Evolutionary conservation across 2,797 vertebrate species (phyloP).

Genomic region (Chloroceryle amazona): DNA sequence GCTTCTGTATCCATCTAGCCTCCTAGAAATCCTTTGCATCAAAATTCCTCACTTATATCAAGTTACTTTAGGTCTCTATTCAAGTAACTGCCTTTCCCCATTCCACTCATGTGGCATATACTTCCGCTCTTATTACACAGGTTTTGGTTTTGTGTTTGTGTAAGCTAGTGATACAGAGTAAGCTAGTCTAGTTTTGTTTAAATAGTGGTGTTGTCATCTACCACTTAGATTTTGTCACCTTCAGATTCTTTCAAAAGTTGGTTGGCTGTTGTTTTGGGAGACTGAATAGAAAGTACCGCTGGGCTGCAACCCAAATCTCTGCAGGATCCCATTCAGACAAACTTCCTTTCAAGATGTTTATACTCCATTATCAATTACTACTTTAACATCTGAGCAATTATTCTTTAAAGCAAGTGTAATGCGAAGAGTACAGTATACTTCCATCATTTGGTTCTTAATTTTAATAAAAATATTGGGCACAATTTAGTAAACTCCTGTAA

Average conservation of each 20-base stretch:
- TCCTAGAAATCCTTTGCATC: background rate
- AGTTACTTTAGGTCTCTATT: background rate
- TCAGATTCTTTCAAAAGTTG: background rate
- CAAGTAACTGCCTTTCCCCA: background rate
- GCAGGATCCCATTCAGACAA: background rate
- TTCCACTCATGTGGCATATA: background rate
- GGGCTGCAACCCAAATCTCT: background rate
- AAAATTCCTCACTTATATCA: background rate
- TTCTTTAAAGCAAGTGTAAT: background rate
- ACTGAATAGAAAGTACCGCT: background rate
- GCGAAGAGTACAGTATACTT: background rate
- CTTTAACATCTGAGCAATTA: background rate
- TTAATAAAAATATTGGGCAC: background rate
- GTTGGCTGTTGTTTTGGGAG: background rate
- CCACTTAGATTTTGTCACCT: background rate
- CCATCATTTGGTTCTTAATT: fast-evolving
- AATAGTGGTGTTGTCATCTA: background rate
- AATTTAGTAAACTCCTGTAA: background rate
- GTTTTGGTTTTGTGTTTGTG: background rate
- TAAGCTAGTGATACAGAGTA: background rate
- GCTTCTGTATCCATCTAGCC: background rate
- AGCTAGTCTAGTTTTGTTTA: background rate
- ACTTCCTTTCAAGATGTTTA: background rate
- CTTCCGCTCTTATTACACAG: background rate
- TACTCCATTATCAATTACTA: background rate